Conservation (phyloP, 1,140 invertebrate species). For the Megalonaias nervosa region DNA sequence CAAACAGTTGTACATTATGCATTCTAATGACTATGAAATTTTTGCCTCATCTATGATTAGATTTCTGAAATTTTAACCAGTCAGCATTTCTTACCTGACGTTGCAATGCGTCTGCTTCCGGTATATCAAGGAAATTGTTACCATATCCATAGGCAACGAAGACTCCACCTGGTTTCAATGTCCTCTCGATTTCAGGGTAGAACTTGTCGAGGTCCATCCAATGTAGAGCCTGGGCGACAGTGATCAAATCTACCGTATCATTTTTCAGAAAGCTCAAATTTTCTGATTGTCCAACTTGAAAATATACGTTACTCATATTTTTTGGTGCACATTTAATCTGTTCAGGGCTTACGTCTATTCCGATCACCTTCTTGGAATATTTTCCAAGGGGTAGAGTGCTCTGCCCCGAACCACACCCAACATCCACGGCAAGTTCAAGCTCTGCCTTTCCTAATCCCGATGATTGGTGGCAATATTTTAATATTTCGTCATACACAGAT, state of each 20-base stretch:
- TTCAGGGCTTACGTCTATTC: conserved; percentile 33
- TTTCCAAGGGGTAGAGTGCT: conserved; percentile 68
- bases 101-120: conserved; percentile 13
- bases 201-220: conserved; percentile 73
- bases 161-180: conserved; percentile 68
- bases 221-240: conserved; percentile 67
- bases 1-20: no score
- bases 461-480: conserved; percentile 58
- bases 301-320: conserved; percentile 25
- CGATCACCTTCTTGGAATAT: conserved; percentile 62
- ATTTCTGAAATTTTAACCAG: background rate
- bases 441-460: conserved; percentile 29
- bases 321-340: conserved; percentile 18
- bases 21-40: no score
- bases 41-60: no score
- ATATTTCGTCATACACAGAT: conserved; percentile 57
- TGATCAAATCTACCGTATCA: conserved; percentile 69
- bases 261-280: conserved; percentile 53
- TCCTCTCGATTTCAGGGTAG: conserved; percentile 69
- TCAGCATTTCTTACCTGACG: conserved; percentile 11
- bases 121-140: conserved; percentile 18
- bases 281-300: conserved; percentile 65
- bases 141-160: conserved; percentile 67
- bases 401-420: conserved; percentile 75
- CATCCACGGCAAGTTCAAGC: conserved; percentile 62